phyloP scores from a whole-genome alignment of 53 echinoderm and acorn worm genomes.

The Antedon mediterranea region DNA sequence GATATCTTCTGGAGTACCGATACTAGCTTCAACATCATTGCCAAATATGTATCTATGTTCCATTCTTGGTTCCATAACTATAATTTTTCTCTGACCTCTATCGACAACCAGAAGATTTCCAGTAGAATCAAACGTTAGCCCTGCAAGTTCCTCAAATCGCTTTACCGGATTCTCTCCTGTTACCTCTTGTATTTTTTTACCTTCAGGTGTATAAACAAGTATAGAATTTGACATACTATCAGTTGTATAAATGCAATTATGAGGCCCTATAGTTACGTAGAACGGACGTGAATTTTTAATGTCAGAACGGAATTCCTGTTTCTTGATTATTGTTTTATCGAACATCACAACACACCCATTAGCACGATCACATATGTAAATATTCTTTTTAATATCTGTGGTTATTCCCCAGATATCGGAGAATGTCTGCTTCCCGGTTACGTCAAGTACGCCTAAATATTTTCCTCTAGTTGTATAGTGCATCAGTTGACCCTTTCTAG shows the following conservation, averaged over 20 bases:
- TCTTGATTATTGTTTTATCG: neutral
- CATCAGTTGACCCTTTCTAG: neutral
- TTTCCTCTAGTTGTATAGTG: neutral
- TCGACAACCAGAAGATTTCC: neutral
- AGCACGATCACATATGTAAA: neutral
- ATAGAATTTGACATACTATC: neutral
- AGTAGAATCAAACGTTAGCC: neutral
- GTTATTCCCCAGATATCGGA: neutral
- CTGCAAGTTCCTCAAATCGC: neutral
- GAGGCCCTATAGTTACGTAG: neutral
- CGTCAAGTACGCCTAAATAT: neutral
- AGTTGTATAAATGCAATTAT: neutral
- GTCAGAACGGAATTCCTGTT: neutral
- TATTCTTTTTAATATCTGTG: neutral
- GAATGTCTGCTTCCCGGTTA: neutral
- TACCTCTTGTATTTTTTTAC: neutral
- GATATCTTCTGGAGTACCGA: neutral
- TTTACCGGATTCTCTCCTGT: no score
- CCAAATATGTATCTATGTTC: neutral
- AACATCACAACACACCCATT: neutral
- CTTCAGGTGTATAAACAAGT: neutral
- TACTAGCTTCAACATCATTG: neutral
- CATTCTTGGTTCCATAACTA: neutral
- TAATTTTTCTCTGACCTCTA: neutral
- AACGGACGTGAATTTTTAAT: neutral